A percentile compares a stretch with the other conserved stretches of the same genome.
Evolutionary conservation across 1,140 invertebrate species (phyloP).

Genomic region (Cydia amplana): DNA sequence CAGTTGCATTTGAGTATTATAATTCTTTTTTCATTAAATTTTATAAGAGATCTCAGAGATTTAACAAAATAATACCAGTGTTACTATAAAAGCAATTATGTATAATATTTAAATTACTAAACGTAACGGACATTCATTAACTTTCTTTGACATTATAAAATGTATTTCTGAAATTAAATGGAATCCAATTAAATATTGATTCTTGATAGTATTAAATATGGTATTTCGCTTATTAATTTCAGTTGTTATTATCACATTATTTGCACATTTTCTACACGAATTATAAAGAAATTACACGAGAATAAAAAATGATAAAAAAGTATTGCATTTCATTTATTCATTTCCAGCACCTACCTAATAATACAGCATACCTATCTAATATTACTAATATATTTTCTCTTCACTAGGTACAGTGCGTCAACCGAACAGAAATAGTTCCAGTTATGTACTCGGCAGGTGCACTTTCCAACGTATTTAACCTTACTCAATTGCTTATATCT

Average conservation of each 20-base stretch:
- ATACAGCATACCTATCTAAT: neutral
- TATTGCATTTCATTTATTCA: neutral
- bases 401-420: neutral
- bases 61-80: constrained; percentile 50
- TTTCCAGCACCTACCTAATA: neutral
- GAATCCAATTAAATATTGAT: constrained; percentile 35
- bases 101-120: constrained; percentile 24
- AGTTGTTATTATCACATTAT: constrained; percentile 68
- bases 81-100: constrained; percentile 32
- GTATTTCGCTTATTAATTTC: constrained; percentile 66
- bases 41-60: constrained; percentile 47
- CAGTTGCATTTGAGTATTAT: constrained; percentile 66
- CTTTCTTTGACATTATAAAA: constrained; percentile 24
- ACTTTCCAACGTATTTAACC: neutral
- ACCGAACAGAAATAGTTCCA: neutral
- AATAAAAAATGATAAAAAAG: constrained; percentile 58
- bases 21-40: constrained; percentile 42
- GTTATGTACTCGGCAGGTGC: no score
- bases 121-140: neutral
- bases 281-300: constrained; percentile 72
- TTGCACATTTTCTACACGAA: constrained; percentile 73
- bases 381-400: neutral
- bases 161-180: constrained; percentile 18
- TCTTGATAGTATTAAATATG: constrained; percentile 52
- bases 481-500: constrained; percentile 38